These are phyloP conservation scores for Caenorhabditis sp. DNA, from an alignment of 2,888 invertebrate genomes.

Conservation along the genomic window DNA sequence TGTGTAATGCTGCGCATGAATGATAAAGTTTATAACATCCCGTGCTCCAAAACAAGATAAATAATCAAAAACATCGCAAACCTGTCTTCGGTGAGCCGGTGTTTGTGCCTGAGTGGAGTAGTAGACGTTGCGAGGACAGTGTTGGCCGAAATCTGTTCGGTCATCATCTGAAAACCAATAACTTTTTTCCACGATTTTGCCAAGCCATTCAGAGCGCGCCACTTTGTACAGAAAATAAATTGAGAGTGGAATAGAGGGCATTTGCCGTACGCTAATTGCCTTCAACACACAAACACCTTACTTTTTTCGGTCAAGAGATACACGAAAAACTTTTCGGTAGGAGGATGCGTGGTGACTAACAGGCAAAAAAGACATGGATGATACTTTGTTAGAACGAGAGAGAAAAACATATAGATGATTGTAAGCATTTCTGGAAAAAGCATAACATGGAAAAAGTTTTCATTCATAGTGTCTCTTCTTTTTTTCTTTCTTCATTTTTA, in stretches of 20 bases:
- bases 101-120: slow-evolving; percentile 42
- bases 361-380: not conserved
- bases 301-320: not conserved
- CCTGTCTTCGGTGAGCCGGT: slow-evolving; percentile 64
- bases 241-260: slow-evolving; percentile 3
- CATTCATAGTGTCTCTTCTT: not conserved
- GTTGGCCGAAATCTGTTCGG: slow-evolving; percentile 2
- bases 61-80: slow-evolving; percentile 22
- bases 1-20: no score
- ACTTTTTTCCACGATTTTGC: not conserved
- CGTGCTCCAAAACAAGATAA: no score
- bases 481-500: not conserved
- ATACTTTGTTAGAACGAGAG: not conserved
- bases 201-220: slow-evolving; percentile 5
- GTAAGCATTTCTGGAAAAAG: not conserved
- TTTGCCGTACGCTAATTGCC: slow-evolving; percentile 28
- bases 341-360: not conserved
- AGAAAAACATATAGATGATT: not conserved
- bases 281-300: slow-evolving; percentile 15
- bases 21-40: no score
- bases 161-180: slow-evolving; percentile 32
- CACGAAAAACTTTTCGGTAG: slow-evolving; percentile 9
- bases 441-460: not conserved
- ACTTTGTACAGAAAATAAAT: slow-evolving; percentile 13
- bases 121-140: slow-evolving; percentile 2